These are phyloP conservation scores for Tachyglossus aculeatus DNA, from an alignment of 2,797 vertebrate genomes.

Conservation along the genomic window DNA sequence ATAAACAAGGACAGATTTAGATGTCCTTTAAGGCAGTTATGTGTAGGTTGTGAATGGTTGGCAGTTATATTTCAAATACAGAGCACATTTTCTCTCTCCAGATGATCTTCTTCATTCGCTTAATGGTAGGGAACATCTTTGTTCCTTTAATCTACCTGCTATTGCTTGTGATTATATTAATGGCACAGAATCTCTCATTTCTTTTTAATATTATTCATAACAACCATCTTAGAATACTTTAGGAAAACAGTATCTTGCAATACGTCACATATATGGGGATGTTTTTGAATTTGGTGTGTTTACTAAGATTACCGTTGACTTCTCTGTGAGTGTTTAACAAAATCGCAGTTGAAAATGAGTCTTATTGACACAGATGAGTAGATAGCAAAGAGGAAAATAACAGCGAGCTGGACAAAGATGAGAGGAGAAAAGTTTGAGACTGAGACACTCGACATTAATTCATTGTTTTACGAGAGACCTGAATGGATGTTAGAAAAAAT, in stretches of 20 bases:
- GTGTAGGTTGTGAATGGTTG: constrained; percentile 80
- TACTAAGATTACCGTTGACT: constrained; percentile 50
- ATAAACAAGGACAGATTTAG: constrained; percentile 82
- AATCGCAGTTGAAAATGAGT: constrained; percentile 60
- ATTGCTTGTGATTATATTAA: constrained; percentile 65
- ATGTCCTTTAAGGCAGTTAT: constrained; percentile 80
- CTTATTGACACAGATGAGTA: constrained; percentile 61
- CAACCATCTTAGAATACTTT: constrained; percentile 58
- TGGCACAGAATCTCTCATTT: constrained; percentile 68
- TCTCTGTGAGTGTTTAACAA: constrained; percentile 59
- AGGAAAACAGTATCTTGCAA: constrained; percentile 64
- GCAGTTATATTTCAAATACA: constrained; percentile 78
- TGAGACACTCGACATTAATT: constrained; percentile 36
- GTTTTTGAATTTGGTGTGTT: constrained; percentile 59
- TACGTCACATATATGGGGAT: constrained; percentile 47
- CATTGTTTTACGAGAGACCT: constrained; percentile 34
- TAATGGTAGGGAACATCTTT: constrained; percentile 75
- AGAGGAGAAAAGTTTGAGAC: constrained; percentile 42
- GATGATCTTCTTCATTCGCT: constrained; percentile 74
- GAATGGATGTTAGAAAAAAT: constrained; percentile 44
- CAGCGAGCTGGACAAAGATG: constrained; percentile 38
- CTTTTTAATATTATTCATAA: constrained; percentile 67
- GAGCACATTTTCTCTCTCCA: constrained; percentile 75
- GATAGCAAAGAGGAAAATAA: constrained; percentile 62
- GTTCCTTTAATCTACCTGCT: constrained; percentile 68